phyloP scores from a whole-genome alignment of 2,113 vertebrate genomes.

The Pardalotus punctatus region DNA sequence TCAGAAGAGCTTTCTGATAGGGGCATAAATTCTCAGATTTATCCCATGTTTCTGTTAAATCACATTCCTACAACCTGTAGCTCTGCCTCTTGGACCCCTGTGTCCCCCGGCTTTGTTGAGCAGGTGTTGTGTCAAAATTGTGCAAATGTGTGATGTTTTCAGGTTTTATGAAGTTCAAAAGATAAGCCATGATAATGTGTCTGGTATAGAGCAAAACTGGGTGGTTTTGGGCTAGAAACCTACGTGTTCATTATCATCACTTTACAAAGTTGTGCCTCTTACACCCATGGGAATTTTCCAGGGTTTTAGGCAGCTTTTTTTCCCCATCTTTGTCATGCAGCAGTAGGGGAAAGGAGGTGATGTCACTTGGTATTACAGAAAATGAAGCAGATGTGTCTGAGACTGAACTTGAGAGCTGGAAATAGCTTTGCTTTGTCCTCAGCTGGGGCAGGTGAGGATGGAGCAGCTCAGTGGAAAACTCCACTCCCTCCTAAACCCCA shows the following conservation, averaged over 20 bases:
- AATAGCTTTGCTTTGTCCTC: neutral
- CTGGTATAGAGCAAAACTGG: neutral
- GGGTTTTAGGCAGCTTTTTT: neutral
- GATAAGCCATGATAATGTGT: neutral
- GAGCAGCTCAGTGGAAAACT: neutral
- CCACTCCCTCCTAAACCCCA: neutral
- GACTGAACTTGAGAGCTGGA: neutral
- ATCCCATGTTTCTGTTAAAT: neutral
- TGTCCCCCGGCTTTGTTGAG: neutral
- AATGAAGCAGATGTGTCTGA: neutral
- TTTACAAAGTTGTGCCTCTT: neutral
- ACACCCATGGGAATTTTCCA: neutral
- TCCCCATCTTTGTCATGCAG: neutral
- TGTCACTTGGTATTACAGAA: neutral
- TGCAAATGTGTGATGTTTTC: neutral
- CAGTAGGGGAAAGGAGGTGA: neutral
- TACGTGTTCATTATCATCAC: fast-evolving
- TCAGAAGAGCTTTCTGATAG: neutral
- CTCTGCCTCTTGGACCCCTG: neutral
- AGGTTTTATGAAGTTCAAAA: neutral
- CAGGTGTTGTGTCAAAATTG: neutral
- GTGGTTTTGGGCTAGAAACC: neutral
- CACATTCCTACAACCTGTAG: neutral
- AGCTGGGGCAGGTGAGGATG: neutral
- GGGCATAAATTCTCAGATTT: neutral